Evolutionary conservation across 2,113 vertebrate genomes (phyloP).

Genomic region (Tragelaphus imberbis): DNA sequence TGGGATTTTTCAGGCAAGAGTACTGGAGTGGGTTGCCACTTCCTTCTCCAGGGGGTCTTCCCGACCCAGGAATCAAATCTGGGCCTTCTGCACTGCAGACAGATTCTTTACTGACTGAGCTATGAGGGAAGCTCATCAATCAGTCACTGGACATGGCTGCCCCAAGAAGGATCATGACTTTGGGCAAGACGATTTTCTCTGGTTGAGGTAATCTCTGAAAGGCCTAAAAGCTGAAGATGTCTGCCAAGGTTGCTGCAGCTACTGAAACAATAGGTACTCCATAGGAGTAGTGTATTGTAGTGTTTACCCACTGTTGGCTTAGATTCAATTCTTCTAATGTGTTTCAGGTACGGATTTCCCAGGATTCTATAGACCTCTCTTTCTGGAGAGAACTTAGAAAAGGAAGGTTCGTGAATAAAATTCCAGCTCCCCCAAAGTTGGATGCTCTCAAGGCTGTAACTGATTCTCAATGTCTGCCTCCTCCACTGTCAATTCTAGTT

Average conservation of each 20-base stretch:
- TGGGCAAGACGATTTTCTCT: neutral
- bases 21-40: neutral
- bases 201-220: neutral
- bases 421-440: neutral
- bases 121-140: neutral
- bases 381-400: neutral
- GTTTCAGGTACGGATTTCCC: neutral
- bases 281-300: neutral
- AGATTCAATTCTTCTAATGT: neutral
- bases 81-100: neutral
- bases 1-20: neutral
- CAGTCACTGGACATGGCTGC: neutral
- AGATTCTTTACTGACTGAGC: neutral
- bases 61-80: fast-evolving
- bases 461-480: neutral
- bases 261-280: neutral
- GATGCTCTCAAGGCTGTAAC: neutral
- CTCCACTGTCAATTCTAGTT: neutral
- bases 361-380: neutral
- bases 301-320: neutral
- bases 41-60: neutral
- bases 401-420: neutral
- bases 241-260: neutral
- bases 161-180: neutral
- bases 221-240: neutral